Evolutionary conservation across 2,113 vertebrate species (phyloP), one percentile per base, ranked within the genome.

Genomic region (Nannospalax galili): DNA sequence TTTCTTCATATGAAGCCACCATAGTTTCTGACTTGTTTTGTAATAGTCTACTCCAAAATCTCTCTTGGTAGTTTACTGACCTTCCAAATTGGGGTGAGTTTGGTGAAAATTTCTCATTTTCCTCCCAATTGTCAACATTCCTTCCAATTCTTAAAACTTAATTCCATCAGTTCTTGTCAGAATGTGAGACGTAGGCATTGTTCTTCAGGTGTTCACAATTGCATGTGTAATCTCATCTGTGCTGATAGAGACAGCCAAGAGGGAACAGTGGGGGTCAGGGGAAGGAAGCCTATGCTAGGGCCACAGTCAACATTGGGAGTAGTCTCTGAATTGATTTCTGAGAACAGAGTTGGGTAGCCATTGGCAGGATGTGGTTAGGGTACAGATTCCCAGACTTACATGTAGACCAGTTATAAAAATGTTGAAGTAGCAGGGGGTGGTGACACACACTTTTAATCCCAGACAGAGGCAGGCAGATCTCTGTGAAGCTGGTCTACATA

Each of bases 1-100:
- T 95, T 95, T 81, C 40, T 95, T 86, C 32, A 56, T 87, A 7
- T 84, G 48, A 95, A 91, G 56, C 26, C 42, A 40, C 40, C 37
- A 32, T 48, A 58, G 16, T 91, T 95, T 90, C 70, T 65, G 42
- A 91, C 32, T 93, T 84, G 42, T 94, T 84, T 74, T 45, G 17
- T 84, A 60, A 37, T 26, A 72, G 0, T 74, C 30, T 87, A 20
- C 78, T 52, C n/a, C 30, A 20, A 45, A 90, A 64, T 69, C 28
- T 73, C 85, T 70, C 86, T 75, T 92, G 42, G 32, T 91, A 56
- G 75, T 82, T 86, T 42, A 89, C 37, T 72, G 35, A 62, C 62
- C 37, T 90, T 92, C 22, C 82, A 89, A 58, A 87, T 67, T n/a
- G 14, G 42, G 58, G 30, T 78, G 19, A 73, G 86, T 91, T 92